These are phyloP conservation scores for Tuta absoluta DNA, from an alignment of 2,888 invertebrate genomes.

Conservation along the genomic window DNA sequence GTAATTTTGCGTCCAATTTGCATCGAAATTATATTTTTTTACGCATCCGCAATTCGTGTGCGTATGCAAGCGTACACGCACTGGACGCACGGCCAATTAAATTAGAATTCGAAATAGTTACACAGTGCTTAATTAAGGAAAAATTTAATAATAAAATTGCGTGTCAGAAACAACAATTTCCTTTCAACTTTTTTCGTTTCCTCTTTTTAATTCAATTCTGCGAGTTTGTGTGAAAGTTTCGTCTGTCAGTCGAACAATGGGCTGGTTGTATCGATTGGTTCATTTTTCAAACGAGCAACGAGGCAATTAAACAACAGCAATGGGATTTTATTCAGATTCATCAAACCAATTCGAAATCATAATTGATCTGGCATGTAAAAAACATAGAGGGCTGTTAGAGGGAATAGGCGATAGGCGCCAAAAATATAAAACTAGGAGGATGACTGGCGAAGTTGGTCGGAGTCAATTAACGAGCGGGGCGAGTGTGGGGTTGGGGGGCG, in stretches of 20 bases:
- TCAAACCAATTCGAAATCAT: slow-evolving; percentile 80
- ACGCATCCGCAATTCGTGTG: slow-evolving; percentile 42
- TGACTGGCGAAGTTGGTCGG: slow-evolving; percentile 75
- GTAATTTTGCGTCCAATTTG: slow-evolving; percentile 67
- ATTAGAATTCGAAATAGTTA: slow-evolving; percentile 51
- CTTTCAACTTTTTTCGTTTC: slow-evolving; percentile 27
- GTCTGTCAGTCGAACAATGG: slow-evolving; percentile 50
- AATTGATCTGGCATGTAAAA: slow-evolving; percentile 79
- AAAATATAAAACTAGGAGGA: slow-evolving; percentile 78
- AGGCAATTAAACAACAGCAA: slow-evolving; percentile 78
- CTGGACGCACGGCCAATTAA: slow-evolving; percentile 64
- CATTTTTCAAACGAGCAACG: slow-evolving; percentile 74
- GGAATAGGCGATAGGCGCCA: slow-evolving; percentile 66
- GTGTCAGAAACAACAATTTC: slow-evolving; percentile 26
- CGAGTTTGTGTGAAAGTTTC: slow-evolving; percentile 25
- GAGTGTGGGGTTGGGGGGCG: slow-evolving; percentile 31
- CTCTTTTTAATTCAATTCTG: slow-evolving; percentile 27
- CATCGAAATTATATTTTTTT: slow-evolving; percentile 70
- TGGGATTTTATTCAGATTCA: slow-evolving; percentile 80
- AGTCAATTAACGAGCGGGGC: slow-evolving; percentile 71
- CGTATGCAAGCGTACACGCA: slow-evolving; percentile 66
- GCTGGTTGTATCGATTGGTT: slow-evolving; percentile 65
- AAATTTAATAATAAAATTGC: slow-evolving; percentile 32
- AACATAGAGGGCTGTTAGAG: slow-evolving; percentile 76
- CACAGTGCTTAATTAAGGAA: slow-evolving; percentile 41